Conservation (phyloP, 2,113 vertebrate species). For the Morone saxatilis region DNA sequence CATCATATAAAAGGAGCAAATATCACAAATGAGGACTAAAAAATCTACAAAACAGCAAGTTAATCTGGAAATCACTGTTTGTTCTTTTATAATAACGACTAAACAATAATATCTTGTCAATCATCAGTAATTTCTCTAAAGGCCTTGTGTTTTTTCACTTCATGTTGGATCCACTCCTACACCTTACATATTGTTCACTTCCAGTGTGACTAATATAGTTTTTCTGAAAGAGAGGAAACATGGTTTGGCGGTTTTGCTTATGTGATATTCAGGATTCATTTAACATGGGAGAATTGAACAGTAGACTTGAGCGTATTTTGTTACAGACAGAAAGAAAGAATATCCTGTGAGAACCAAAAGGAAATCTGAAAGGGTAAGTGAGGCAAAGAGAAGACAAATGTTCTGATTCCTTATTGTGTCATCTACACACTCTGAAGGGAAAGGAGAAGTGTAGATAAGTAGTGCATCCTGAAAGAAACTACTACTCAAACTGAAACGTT, state of each 20-base stretch:
- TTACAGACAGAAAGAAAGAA: neutral
- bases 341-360: slow-evolving; percentile 6
- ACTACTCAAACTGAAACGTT: neutral
- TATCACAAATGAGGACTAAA: neutral
- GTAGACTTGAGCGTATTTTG: neutral
- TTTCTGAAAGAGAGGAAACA: neutral
- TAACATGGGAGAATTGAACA: slow-evolving; percentile 8
- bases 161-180: neutral
- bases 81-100: neutral
- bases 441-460: neutral
- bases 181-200: neutral
- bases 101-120: neutral
- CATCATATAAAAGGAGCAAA: neutral
- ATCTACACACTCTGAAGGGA: neutral
- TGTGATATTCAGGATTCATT: neutral
- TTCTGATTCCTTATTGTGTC: neutral
- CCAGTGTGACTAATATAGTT: too few relatives aligned
- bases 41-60: slow-evolving; percentile 2
- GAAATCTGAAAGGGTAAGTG: neutral
- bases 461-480: neutral
- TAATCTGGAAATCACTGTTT: neutral
- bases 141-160: neutral
- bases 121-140: neutral
- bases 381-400: neutral
- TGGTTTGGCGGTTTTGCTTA: neutral